Base-by-base conservation (phyloP, 2,888 invertebrate genomes). In the Ganaspis brasiliensis region DNA sequence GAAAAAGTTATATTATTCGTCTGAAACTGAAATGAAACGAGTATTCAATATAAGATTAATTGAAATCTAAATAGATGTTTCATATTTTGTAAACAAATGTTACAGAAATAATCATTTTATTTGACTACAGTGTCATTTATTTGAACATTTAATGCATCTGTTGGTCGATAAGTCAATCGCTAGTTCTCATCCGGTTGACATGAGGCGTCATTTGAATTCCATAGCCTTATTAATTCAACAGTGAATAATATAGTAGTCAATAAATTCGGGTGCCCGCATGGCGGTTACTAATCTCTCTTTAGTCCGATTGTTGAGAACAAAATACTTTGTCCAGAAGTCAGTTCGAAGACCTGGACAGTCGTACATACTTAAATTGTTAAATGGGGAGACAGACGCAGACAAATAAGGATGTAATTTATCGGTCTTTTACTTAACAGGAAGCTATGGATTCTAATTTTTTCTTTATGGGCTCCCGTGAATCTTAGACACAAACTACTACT, bases 331-430 rank as follows among this genome's bases (percentile, higher is more conserved):
- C 71, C 57, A 74, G 74, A 55, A 71, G 75, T 79, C 75, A 75
- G 77, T 75, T 74, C 75, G 56, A 77, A 78, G 76, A 79, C 59
- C 63, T 61, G 35, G 12, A 78, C 45, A 59, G 12, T 45, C 31
- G 19, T 52, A 6, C n/a, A n/a, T 19, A 45, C 52, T 40, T 56
- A 56, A 37, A 72, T 67, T 21, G 45, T 31, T 67, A 24, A 55
- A 56, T 35, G 31, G 31, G 45, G 24, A 67, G 55, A 72, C 45
- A 19, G 24, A 74, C 16, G 21, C 70, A 40, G 40, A 70, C 31
- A 75, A 57, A 49, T 24, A 74, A 67, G 19, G 57, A 67, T 21
- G 72, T 40, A 35, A 72, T 67, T 67, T 67, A 67, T 67, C 63
- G 63, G 45, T n/a, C 45, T 63, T 40, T 21, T 45, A 63, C 21